phyloP scores from a whole-genome alignment of 2,797 vertebrate species.

The Ctenochaetus hawaiiensis region DNA sequence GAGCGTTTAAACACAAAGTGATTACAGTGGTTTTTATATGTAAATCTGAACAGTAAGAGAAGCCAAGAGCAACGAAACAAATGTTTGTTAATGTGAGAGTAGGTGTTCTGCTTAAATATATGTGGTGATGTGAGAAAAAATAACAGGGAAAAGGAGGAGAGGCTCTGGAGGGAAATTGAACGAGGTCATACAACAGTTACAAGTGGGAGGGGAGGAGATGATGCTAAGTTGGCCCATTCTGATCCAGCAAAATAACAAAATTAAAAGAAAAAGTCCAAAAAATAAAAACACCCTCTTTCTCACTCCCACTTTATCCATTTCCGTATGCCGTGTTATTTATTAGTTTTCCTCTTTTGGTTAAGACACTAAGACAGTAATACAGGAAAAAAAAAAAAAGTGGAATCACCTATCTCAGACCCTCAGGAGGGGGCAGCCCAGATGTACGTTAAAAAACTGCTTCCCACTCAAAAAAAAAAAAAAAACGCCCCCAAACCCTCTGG shows the following conservation, averaged over 20 bases:
- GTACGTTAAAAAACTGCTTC: slow-evolving; percentile 23
- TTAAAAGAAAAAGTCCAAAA: not conserved
- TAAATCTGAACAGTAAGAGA: slow-evolving; percentile 2
- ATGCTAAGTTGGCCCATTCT: not conserved
- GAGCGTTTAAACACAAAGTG: not conserved
- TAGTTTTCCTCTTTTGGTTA: not conserved
- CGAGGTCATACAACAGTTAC: not conserved
- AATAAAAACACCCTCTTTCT: not conserved
- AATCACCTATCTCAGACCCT: slow-evolving; percentile 38
- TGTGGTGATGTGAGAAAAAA: not conserved
- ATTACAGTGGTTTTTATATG: not conserved
- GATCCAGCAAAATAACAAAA: slow-evolving; percentile 15
- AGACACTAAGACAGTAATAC: slow-evolving; percentile 38
- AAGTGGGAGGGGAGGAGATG: not conserved
- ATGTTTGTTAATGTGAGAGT: slow-evolving; percentile 10
- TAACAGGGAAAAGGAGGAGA: not conserved
- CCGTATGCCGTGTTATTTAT: slow-evolving; percentile 16
- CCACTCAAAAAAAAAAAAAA: slow-evolving; percentile 6
- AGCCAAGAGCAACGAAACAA: not conserved
- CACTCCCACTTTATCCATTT: slow-evolving; percentile 17
- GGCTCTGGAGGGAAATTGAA: slow-evolving; percentile 28
- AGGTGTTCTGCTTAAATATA: not conserved
- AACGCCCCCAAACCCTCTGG: slow-evolving; percentile 35
- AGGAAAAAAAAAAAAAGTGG: slow-evolving; percentile 45
- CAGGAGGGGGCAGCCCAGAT: slow-evolving; percentile 25